Conservation (phyloP, 2,797 vertebrate genomes). For the Pelobates cultripes region DNA sequence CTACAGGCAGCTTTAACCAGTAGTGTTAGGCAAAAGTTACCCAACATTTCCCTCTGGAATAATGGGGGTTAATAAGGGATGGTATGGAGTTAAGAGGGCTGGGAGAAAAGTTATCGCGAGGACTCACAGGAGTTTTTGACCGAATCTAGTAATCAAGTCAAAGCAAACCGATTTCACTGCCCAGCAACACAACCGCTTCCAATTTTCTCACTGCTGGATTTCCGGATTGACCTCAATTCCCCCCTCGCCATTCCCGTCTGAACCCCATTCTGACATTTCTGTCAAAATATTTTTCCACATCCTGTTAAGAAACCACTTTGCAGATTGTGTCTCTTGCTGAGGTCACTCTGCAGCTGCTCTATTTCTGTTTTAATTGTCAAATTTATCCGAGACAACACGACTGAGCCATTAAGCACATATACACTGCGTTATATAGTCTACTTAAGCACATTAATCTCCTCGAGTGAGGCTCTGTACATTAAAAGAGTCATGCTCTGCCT, state of each 20-base stretch:
- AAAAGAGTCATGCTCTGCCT: slow-evolving; percentile 2
- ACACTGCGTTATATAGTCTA: background rate
- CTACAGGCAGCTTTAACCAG: no score
- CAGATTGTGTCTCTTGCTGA: slow-evolving; percentile 24
- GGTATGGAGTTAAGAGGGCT: no score
- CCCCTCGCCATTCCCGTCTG: slow-evolving; percentile 32
- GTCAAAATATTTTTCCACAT: slow-evolving; percentile 46
- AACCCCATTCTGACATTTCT: slow-evolving; percentile 36
- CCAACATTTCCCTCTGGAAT: no score
- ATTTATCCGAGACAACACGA: slow-evolving; percentile 1
- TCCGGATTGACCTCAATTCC: slow-evolving; percentile 31
- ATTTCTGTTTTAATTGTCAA: slow-evolving; percentile 34
- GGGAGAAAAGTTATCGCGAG: no score
- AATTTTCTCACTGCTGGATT: slow-evolving; percentile 17
- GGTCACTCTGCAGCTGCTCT: slow-evolving; percentile 46
- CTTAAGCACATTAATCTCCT: slow-evolving; percentile 18
- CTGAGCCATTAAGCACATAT: background rate
- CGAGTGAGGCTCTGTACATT: background rate
- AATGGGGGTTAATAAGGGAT: no score
- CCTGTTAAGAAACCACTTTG: slow-evolving; percentile 34
- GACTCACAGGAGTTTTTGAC: no score
- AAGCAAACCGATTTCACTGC: background rate
- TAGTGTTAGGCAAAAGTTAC: no score
- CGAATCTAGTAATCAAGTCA: background rate
- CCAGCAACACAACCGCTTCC: slow-evolving; percentile 11